Conservation (phyloP, 2,113 vertebrate genomes). For the Eubucco bourcierii region DNA sequence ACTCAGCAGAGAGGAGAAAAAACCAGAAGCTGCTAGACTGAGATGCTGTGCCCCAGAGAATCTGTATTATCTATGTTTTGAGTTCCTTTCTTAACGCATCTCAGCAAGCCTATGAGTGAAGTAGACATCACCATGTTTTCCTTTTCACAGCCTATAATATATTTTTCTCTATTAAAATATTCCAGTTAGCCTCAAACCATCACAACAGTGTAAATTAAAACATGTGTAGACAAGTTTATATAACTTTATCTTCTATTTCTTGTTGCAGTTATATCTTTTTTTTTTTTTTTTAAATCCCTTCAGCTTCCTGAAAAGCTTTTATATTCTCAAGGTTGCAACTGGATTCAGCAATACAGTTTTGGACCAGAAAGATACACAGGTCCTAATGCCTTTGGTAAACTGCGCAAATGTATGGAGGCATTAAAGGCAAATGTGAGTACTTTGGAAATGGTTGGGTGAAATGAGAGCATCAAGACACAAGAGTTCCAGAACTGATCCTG, state of each 20-base stretch:
- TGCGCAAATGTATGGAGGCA: conserved; percentile 80
- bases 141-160: too few relatives aligned
- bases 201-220: background rate
- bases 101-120: too few relatives aligned
- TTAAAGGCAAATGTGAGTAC: conserved; percentile 77
- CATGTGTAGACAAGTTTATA: background rate
- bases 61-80: too few relatives aligned
- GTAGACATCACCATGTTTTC: too few relatives aligned
- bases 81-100: too few relatives aligned
- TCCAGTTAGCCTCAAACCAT: too few relatives aligned
- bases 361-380: conserved; percentile 82
- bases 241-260: background rate
- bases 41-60: too few relatives aligned
- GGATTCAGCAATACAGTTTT: conserved; percentile 85
- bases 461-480: background rate
- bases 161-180: too few relatives aligned
- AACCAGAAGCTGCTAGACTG: too few relatives aligned
- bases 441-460: background rate
- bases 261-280: background rate
- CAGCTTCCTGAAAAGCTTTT: conserved; percentile 84
- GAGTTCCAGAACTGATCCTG: background rate
- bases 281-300: background rate
- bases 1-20: too few relatives aligned
- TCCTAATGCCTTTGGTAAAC: conserved; percentile 77
- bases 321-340: conserved; percentile 86